phyloP scores from a whole-genome alignment of 2,888 invertebrate genomes.

The Leptopterna dolabrata region DNA sequence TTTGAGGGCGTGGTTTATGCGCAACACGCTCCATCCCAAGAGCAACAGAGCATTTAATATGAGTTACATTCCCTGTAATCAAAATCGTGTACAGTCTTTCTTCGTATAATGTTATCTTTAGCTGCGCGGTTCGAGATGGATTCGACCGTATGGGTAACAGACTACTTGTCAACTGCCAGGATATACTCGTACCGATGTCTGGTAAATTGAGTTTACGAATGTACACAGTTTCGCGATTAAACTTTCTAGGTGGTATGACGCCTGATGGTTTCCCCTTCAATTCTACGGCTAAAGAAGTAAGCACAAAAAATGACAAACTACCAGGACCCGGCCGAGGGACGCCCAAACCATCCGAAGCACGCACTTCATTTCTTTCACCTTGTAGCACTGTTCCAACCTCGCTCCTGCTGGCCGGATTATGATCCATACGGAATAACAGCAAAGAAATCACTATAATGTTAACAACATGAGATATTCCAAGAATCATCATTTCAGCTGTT shows the following conservation, averaged over 20 bases:
- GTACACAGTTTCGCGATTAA: neutral
- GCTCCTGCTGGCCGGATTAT: neutral
- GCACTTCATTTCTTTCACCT: neutral
- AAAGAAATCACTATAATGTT: neutral
- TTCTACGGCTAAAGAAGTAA: too few relatives aligned
- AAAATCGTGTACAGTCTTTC: neutral
- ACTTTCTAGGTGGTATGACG: neutral
- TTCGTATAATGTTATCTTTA: neutral
- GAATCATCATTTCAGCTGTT: neutral
- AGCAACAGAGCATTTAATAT: neutral
- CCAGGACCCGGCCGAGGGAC: neutral
- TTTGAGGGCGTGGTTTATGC: neutral
- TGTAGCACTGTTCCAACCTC: neutral
- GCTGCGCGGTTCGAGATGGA: neutral
- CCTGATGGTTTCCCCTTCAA: too few relatives aligned
- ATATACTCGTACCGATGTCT: neutral
- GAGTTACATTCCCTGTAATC: neutral
- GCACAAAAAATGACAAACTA: neutral
- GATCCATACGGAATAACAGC: neutral
- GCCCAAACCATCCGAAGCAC: too few relatives aligned
- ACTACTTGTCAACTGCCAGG: neutral
- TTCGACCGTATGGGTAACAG: neutral
- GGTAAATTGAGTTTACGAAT: neutral
- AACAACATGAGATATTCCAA: neutral
- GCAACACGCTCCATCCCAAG: neutral